These are phyloP conservation scores for Chiridota heheva DNA, from an alignment of 35 echinoderm and acorn worm species.

Conservation along the genomic window DNA sequence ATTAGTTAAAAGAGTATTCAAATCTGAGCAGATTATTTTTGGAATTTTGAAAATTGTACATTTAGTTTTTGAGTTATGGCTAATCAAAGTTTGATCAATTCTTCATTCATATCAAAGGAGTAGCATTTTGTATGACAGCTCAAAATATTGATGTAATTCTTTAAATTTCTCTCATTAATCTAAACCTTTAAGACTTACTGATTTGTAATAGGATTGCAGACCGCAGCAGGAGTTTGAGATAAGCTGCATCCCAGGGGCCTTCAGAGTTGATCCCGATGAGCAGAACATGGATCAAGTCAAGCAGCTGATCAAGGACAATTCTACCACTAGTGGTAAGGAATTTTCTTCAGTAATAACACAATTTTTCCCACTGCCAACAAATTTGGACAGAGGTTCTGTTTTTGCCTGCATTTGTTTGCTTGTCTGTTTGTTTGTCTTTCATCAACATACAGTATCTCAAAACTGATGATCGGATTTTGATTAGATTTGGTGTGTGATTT, in stretches of 20 bases:
- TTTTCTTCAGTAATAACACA: background rate
- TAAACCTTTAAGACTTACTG: too few relatives aligned
- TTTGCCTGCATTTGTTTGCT: too few relatives aligned
- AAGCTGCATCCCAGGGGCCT: conserved; percentile 15
- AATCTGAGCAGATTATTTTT: too few relatives aligned
- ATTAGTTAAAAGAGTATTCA: too few relatives aligned
- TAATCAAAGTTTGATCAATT: background rate
- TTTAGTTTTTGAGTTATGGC: too few relatives aligned
- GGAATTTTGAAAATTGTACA: too few relatives aligned
- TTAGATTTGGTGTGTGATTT: background rate
- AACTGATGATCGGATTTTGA: background rate
- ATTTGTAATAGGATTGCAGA: conserved; percentile 37
- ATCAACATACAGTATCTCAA: too few relatives aligned
- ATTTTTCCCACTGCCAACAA: background rate
- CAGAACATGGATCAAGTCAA: conserved; percentile 37
- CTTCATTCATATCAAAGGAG: too few relatives aligned
- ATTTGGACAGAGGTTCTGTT: background rate
- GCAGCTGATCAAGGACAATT: conserved; percentile 1
- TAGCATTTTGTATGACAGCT: too few relatives aligned
- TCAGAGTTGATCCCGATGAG: conserved; percentile 35
- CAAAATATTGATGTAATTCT: too few relatives aligned
- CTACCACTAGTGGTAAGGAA: background rate
- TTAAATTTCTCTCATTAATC: too few relatives aligned
- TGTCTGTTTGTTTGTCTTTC: too few relatives aligned
- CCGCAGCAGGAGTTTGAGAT: conserved; percentile 31